These are phyloP conservation scores for Drosophila siamana DNA, from an alignment of 2,888 invertebrate species.

Conservation along the genomic window DNA sequence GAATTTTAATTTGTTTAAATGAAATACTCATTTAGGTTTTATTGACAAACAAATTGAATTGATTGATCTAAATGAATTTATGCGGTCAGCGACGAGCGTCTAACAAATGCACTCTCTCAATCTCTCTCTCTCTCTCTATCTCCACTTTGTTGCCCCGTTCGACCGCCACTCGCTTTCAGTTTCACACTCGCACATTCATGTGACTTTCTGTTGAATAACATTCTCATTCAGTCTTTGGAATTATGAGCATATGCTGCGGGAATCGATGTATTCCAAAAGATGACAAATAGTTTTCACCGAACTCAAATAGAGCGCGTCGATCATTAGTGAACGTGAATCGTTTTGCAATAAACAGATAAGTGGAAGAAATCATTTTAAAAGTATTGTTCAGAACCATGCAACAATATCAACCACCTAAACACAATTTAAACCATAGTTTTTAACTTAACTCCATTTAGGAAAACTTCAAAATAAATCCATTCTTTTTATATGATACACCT, in stretches of 20 bases:
- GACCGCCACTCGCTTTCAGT: background rate
- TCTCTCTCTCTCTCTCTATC: background rate
- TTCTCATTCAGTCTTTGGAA: background rate
- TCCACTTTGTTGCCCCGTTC: too few species aligned
- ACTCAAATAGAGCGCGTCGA: background rate
- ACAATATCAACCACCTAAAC: too few species aligned
- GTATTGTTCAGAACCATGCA: too few species aligned
- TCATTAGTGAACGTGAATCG: too few species aligned
- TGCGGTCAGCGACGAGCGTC: slow-evolving; percentile 71
- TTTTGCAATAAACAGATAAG: too few species aligned
- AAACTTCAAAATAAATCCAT: too few species aligned
- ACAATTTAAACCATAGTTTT: too few species aligned
- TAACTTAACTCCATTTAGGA: too few species aligned
- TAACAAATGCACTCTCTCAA: slow-evolving; percentile 29
- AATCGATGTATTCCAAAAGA: background rate
- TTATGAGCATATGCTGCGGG: background rate
- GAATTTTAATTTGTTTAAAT: slow-evolving; percentile 85
- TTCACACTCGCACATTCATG: slow-evolving; percentile 10
- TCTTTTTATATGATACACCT: too few species aligned
- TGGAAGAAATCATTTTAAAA: too few species aligned
- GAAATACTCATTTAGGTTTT: slow-evolving; percentile 85
- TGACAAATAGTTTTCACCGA: background rate
- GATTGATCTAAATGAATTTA: slow-evolving; percentile 86
- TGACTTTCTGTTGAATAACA: background rate
- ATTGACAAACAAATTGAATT: slow-evolving; percentile 86